Evolutionary conservation across 2,797 vertebrate genomes (phyloP).

Genomic region (Helostoma temminkii): DNA sequence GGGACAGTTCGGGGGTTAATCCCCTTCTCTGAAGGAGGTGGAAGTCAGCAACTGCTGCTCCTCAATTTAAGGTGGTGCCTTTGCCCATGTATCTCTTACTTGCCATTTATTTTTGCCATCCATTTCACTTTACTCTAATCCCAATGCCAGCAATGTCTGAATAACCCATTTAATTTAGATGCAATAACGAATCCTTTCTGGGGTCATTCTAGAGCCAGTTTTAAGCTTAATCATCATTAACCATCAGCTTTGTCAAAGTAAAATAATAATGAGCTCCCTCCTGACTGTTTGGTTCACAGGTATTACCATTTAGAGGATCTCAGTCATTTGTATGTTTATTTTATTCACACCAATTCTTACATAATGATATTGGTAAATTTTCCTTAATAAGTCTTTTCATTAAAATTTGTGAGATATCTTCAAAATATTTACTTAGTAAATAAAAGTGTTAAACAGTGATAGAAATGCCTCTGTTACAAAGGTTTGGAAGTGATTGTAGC

Average conservation of each 20-base stretch:
- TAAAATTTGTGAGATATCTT: neutral
- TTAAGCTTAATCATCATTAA: constrained; percentile 52
- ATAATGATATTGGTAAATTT: too few relatives aligned
- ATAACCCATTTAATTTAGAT: constrained; percentile 50
- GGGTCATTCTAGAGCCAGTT: constrained; percentile 36
- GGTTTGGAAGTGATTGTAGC: neutral
- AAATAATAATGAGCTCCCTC: constrained; percentile 27
- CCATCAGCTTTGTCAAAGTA: constrained; percentile 32
- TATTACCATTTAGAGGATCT: constrained; percentile 24
- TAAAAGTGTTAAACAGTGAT: neutral
- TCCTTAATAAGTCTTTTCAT: neutral
- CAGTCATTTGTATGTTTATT: constrained; percentile 12
- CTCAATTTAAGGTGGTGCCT: constrained; percentile 56
- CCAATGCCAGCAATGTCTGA: constrained; percentile 38
- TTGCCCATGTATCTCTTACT: constrained; percentile 28
- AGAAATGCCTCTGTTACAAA: neutral
- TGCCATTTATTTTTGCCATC: constrained; percentile 54
- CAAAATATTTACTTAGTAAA: neutral
- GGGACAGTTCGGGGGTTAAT: constrained; percentile 79
- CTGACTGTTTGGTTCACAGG: constrained; percentile 13
- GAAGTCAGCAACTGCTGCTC: constrained; percentile 66
- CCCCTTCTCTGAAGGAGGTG: constrained; percentile 65
- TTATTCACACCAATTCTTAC: constrained; percentile 5
- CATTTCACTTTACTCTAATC: constrained; percentile 49
- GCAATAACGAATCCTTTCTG: constrained; percentile 51